Evolutionary conservation across 2,888 invertebrate genomes (phyloP), one percentile per base, ranked within the genome.

Genomic region (Tetranychus piercei): DNA sequence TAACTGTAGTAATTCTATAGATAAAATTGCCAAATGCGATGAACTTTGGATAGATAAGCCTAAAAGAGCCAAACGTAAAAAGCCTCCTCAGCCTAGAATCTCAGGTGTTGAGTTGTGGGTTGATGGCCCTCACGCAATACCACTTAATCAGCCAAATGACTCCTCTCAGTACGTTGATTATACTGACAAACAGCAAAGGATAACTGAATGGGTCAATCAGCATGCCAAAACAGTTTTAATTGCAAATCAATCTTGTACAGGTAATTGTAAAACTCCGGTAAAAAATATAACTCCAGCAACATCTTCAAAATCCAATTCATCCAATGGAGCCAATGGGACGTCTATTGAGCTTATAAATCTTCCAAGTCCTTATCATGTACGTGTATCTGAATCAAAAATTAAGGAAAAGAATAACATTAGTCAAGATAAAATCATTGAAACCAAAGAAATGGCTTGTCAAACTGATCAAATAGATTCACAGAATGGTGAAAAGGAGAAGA

Each of bases 1-100:
- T n/a, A 74, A 71, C n/a, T 65, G 72, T n/a, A 15, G 1, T 22
- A 55, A 9, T 15, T 5, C 2, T 34, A 5, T 34, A 34, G 5
- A 34, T 34, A 55, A 55, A 15, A 15, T 9, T 55, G 65, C 64
- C 11, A 55, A 20, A 23, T 90, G 90, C 79, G 92, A 93, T 80
- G 95, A 95, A 81, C 92, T 93, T 81, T 96, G 95, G 95, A 91
- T 95, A 77, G 95, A 96, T 83, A 95, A 95, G 0, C 95, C 69
- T 9, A 69, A 69, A 23, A 6, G n/a, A 23, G 8, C 69, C 15
- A 69, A 78, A 77, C 77, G 75, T 4, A 77, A 76, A 74, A 77
- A 75, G 8, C 43, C 75, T 1, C 76, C 75, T 64, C 75, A 76
- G 15, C 44, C 77, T 23, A 34, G 55, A 55, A 55, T 55, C 6